These are phyloP conservation scores for Nematostella vectensis DNA, from an alignment of 92 coral and sea anemone genomes.

Conservation along the genomic window DNA sequence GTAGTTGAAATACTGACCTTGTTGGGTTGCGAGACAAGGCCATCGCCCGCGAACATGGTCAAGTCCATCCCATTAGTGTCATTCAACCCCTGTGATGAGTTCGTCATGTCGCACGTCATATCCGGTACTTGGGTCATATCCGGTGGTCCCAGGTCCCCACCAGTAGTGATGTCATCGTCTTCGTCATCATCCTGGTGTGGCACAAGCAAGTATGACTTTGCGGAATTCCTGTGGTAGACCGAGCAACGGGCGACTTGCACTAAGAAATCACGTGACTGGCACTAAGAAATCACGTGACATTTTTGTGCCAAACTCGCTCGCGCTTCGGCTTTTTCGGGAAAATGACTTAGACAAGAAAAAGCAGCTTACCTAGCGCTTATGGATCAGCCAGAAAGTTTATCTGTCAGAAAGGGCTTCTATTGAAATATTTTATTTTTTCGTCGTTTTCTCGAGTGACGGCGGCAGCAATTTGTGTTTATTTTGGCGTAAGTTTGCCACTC, in stretches of 20 bases:
- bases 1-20: slow-evolving; percentile 32
- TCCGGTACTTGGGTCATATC: slow-evolving; percentile 35
- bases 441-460: too few relatives aligned
- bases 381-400: too few relatives aligned
- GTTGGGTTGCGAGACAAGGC: slow-evolving; percentile 91
- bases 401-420: too few relatives aligned
- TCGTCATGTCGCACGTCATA: slow-evolving; percentile 54
- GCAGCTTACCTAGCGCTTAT: too few relatives aligned
- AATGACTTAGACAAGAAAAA: too few relatives aligned
- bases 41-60: slow-evolving; percentile 89
- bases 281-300: too few relatives aligned
- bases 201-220: background rate
- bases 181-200: slow-evolving; percentile 52
- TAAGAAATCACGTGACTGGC: too few relatives aligned
- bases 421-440: too few relatives aligned
- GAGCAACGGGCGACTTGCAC: background rate
- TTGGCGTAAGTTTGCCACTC: too few relatives aligned
- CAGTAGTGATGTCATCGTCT: slow-evolving; percentile 29
- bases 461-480: too few relatives aligned
- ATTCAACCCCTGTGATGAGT: slow-evolving; percentile 75
- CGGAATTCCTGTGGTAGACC: background rate
- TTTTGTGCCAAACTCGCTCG: too few relatives aligned
- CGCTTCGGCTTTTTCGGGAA: too few relatives aligned
- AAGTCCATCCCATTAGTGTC: slow-evolving; percentile 56
- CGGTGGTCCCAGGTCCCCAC: slow-evolving; percentile 22